phyloP scores from a whole-genome alignment of 2,797 vertebrate species.

The Tokudaia muenninki region DNA sequence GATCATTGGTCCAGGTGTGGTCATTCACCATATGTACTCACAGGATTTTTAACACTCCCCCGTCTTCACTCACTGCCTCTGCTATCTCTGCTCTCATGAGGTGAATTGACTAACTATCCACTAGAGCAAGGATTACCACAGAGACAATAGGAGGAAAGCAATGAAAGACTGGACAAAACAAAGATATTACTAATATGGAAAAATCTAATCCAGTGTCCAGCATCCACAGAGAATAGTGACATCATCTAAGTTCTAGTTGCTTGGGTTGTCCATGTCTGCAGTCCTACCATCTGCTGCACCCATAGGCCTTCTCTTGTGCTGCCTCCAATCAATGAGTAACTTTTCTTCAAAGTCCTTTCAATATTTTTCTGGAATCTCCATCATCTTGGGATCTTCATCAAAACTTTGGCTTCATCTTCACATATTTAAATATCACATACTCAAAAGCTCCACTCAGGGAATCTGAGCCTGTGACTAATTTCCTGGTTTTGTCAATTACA shows the following conservation, averaged over 20 bases:
- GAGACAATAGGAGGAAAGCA: background rate
- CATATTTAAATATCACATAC: background rate
- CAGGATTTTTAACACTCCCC: too few relatives aligned
- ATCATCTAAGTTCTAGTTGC: background rate
- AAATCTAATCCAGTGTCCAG: background rate
- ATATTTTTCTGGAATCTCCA: background rate
- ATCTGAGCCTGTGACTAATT: background rate
- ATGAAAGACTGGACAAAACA: background rate
- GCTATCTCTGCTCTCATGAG: too few relatives aligned
- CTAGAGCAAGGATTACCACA: too few relatives aligned
- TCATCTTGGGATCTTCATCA: too few relatives aligned
- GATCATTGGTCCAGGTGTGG: too few relatives aligned
- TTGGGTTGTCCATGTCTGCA: background rate
- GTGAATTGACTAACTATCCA: too few relatives aligned
- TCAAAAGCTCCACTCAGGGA: background rate
- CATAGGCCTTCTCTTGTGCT: background rate
- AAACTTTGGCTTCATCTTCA: background rate
- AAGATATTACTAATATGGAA: too few relatives aligned
- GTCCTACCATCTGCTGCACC: background rate
- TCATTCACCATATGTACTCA: too few relatives aligned
- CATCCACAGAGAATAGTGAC: background rate
- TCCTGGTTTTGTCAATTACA: background rate
- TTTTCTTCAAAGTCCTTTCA: background rate
- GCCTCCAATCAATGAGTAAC: background rate
- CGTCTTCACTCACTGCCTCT: too few relatives aligned